Percentiles rank a stretch among this genome's conserved stretches.
Conservation (phyloP, 2,113 vertebrate genomes). For the Dipodomys spectabilis region DNA sequence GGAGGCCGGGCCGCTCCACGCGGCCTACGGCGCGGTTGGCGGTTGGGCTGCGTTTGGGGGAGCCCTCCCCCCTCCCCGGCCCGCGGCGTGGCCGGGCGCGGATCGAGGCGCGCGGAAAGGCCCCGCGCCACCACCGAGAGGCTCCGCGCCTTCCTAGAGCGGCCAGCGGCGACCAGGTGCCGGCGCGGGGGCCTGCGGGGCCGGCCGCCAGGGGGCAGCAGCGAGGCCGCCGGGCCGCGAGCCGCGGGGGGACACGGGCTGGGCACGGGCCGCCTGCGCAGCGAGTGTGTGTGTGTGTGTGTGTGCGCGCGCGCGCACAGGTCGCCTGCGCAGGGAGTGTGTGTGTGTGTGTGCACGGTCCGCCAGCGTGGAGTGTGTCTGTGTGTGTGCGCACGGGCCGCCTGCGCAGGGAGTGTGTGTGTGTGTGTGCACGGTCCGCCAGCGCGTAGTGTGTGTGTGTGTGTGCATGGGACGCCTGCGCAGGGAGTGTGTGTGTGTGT, state of each 20-base stretch:
- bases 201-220: conserved; percentile 69
- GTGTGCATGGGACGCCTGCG: too few relatives aligned
- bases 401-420: too few relatives aligned
- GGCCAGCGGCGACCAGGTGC: conserved; percentile 68
- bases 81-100: background rate
- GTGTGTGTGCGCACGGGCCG: too few relatives aligned
- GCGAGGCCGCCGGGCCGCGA: background rate
- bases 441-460: too few relatives aligned
- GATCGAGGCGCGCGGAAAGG: background rate
- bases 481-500: too few relatives aligned
- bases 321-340: too few relatives aligned
- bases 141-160: conserved; percentile 62
- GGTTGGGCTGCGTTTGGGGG: background rate
- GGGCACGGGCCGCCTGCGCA: background rate
- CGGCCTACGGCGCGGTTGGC: background rate
- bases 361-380: too few relatives aligned
- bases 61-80: too few relatives aligned
- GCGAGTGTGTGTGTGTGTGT: too few relatives aligned
- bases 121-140: conserved; percentile 66
- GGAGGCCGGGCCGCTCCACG: background rate
- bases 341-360: too few relatives aligned
- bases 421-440: too few relatives aligned
- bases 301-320: too few relatives aligned
- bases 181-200: background rate
- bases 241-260: conserved; percentile 64